Conservation (phyloP, 2,113 vertebrate species). For the Myrmophylax atrothorax region DNA sequence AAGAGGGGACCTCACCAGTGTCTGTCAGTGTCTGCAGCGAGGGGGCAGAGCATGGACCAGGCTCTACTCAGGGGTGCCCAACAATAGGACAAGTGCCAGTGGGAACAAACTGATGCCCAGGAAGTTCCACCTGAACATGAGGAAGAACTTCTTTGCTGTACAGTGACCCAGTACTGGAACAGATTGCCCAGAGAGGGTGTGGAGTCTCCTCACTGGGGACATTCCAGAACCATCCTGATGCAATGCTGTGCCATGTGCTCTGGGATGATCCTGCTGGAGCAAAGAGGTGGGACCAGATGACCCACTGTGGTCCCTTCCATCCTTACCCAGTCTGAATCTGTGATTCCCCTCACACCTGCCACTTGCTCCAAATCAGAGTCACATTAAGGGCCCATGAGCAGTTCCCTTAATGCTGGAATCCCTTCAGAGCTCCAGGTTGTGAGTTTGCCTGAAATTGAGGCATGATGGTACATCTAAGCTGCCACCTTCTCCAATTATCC, state of each 20-base stretch:
- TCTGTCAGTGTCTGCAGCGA: background rate
- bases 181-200: background rate
- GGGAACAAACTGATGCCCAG: background rate
- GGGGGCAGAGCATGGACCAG: background rate
- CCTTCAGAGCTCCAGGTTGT: background rate
- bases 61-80: background rate
- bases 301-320: background rate
- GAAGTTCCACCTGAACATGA: background rate
- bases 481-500: background rate
- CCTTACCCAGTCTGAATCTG: background rate
- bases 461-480: background rate
- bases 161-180: background rate
- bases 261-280: background rate
- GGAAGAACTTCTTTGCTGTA: background rate
- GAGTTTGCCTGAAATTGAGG: background rate
- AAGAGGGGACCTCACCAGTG: background rate
- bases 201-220: background rate
- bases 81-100: background rate
- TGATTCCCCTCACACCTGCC: background rate
- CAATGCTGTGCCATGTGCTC: background rate
- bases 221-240: background rate
- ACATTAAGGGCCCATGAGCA: fast-evolving
- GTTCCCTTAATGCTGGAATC: background rate
- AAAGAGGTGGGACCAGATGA: background rate
- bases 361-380: background rate